Conservation (phyloP, 2,797 vertebrate species). For the Phyllotis vaccarum region DNA sequence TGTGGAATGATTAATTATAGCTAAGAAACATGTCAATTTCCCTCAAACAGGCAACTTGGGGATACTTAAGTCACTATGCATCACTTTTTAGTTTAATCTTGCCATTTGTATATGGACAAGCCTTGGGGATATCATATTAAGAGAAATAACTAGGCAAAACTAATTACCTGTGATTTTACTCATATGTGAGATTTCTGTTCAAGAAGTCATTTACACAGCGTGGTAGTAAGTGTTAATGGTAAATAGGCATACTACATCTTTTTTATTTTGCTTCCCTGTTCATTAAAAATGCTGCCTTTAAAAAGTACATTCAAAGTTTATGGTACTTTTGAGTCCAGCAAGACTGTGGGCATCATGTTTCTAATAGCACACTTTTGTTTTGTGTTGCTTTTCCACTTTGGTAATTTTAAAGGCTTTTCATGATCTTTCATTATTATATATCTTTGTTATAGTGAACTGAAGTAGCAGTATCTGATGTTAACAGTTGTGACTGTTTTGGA, state of each 20-base stretch:
- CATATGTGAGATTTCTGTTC: neutral
- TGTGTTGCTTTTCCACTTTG: neutral
- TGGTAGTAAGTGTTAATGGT: neutral
- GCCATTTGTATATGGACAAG: neutral
- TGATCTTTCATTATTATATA: neutral
- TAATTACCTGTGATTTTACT: neutral
- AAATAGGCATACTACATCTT: neutral
- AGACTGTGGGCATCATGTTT: neutral
- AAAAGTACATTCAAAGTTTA: neutral
- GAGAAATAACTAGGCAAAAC: neutral
- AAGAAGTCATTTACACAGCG: neutral
- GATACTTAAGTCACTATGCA: neutral
- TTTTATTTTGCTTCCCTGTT: neutral
- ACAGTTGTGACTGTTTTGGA: neutral
- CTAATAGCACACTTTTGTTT: neutral
- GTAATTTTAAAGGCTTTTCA: neutral
- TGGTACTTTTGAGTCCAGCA: neutral
- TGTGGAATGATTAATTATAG: neutral
- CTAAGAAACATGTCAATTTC: neutral
- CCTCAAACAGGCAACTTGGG: neutral
- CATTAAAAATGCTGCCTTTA: neutral
- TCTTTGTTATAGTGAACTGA: neutral
- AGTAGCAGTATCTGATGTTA: neutral
- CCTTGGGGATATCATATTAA: neutral
- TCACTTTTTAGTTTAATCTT: neutral